Conservation (phyloP, 2,113 vertebrate genomes). For the Nerophis lumbriciformis region DNA sequence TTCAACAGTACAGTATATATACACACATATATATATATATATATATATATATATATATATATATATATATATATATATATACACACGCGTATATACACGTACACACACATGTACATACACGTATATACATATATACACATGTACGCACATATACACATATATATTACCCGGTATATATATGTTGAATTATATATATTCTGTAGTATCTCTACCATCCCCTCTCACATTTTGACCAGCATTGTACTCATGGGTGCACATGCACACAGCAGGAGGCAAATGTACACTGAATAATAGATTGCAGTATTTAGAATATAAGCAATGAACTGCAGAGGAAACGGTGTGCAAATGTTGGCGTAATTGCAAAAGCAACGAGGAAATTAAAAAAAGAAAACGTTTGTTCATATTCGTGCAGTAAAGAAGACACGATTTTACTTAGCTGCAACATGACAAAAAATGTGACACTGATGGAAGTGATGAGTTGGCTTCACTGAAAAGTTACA, state of each 20-base stretch:
- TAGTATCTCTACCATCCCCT: neutral
- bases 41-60: no score
- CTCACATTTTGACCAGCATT: slow-evolving; percentile 19
- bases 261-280: slow-evolving; percentile 19
- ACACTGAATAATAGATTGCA: slow-evolving; percentile 47
- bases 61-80: no score
- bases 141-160: no score
- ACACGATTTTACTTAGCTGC: neutral
- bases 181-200: no score
- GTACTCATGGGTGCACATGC: neutral
- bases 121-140: no score
- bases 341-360: slow-evolving; percentile 2
- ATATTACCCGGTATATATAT: no score
- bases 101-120: no score
- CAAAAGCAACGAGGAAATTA: slow-evolving; percentile 12
- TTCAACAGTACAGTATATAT: no score
- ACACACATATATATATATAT: no score
- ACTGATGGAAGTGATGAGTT: neutral
- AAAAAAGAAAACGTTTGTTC: neutral
- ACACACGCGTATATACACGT: no score
- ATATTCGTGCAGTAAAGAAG: neutral
- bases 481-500: no score
- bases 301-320: slow-evolving; percentile 21
- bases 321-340: neutral
- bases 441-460: neutral